Conservation (phyloP, 2,113 vertebrate species). For the Cranoglanis bouderius region DNA sequence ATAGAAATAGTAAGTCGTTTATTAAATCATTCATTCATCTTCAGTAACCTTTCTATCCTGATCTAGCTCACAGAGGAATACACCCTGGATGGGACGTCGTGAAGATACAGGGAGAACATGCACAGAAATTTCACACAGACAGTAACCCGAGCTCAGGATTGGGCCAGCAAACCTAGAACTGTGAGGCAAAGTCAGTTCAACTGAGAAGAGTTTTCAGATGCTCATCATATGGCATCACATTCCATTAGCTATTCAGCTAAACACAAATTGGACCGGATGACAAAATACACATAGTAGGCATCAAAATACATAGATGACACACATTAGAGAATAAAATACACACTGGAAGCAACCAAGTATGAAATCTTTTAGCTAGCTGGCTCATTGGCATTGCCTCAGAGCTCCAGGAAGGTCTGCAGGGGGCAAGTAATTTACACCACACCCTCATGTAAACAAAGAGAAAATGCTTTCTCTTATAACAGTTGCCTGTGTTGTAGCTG, state of each 20-base stretch:
- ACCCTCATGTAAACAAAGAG: not conserved
- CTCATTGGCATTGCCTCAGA: not conserved
- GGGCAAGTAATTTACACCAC: not conserved
- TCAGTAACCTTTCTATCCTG: not conserved
- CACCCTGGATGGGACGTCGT: not conserved
- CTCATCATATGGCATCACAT: not conserved
- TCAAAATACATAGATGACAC: no score
- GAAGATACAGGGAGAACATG: not conserved
- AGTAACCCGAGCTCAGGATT: not conserved
- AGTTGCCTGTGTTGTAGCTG: not conserved
- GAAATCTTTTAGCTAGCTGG: not conserved
- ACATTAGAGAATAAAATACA: no score
- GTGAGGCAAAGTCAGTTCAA: not conserved
- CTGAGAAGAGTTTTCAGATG: not conserved
- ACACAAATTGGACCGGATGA: not conserved
- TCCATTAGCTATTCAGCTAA: not conserved
- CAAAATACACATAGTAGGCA: not conserved
- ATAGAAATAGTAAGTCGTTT: not conserved
- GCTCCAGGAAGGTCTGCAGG: not conserved
- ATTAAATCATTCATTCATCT: not conserved
- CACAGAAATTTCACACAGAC: not conserved
- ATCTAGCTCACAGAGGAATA: not conserved
- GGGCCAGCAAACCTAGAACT: not conserved
- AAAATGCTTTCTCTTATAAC: not conserved
- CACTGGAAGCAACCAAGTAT: not conserved